Evolutionary conservation across 1,140 invertebrate species (phyloP).

Genomic region (Dendrolimus punctatus): DNA sequence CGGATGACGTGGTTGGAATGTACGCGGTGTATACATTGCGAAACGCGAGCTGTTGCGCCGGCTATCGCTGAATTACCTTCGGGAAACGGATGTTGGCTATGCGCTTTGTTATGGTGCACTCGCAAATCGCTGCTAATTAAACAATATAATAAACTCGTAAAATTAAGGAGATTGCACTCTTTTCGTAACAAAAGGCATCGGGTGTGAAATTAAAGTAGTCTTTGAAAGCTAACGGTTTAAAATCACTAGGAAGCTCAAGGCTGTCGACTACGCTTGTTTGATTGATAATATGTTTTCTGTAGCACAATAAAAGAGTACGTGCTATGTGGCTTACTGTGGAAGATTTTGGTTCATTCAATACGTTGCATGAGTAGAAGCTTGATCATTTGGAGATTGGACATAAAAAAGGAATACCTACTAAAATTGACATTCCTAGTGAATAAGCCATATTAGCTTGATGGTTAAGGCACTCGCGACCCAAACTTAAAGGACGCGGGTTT

Average conservation of each 20-base stretch:
- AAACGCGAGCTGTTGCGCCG: slow-evolving; percentile 3
- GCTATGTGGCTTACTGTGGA: no score
- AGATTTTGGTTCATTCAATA: no score
- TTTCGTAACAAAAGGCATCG: slow-evolving; percentile 19
- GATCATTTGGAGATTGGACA: no score
- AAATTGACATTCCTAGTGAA: no score
- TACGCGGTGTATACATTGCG: slow-evolving; percentile 8
- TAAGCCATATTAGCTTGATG: no score
- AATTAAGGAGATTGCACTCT: slow-evolving; percentile 15
- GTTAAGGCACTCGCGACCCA: no score
- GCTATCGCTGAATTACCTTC: slow-evolving; percentile 14
- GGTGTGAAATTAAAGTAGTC: slow-evolving; percentile 15
- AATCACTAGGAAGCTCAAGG: slow-evolving; percentile 4
- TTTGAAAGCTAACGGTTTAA: slow-evolving; percentile 4
- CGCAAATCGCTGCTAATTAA: slow-evolving; percentile 24
- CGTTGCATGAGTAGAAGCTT: no score
- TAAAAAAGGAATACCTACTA: no score
- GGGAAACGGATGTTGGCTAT: slow-evolving; percentile 31
- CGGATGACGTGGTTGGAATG: slow-evolving; percentile 14
- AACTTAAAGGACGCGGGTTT: no score
- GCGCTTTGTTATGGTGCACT: slow-evolving; percentile 14
- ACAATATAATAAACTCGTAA: slow-evolving; percentile 18
- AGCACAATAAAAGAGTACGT: no score
- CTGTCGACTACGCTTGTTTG: slow-evolving; percentile 7
- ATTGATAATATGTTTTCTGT: slow-evolving; percentile 4